Base-by-base conservation (phyloP, 2,888 invertebrate genomes). In the Calliopum simillimum region DNA sequence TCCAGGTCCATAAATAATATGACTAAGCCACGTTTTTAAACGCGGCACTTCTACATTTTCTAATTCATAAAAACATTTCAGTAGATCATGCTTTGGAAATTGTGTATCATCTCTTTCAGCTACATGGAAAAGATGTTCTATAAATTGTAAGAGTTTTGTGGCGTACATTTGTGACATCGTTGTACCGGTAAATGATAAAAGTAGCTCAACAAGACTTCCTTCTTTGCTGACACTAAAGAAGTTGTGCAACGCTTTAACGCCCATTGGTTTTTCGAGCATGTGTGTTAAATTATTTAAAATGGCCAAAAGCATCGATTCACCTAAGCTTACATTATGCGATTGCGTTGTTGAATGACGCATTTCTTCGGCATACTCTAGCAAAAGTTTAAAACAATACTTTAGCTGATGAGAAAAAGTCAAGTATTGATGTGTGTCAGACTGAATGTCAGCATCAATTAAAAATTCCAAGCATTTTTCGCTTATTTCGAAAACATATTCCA, bases 161-260 rank as follows among this genome's bases (percentile, higher is more conserved):
- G 93, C 91, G 80, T 94, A 94, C n/a, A 88, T 88, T 75, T 90
- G 89, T 0, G 91, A 90, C 75, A 91, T 90, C 66, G 91, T 90
- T 0, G 92, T 91, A 68, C 91, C 93, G 0, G 95, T 92, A 4
- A 95, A 93, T 0, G 95, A 93, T 64, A 97, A 87, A 49, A 97
- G 87, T 14, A 96, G 89, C 74, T 93, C 92, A 0, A 94, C 92
- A 51, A 97, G 88, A 72, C 92, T 91, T 77, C 90, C 90, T 33
- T 89, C 88, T 0, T 90, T 89, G 2, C 89, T 87, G 1, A 89
- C 88, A 3, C 89, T 90, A 80, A 96, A 96, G 79, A 96, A 95
- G 70, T 90, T 89, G 79, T 95, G 93, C 79, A 96, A 90, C 0
- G 97, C 96, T 78, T 91, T 90, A 73, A 93, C 89, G 0, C 96